phyloP scores from a whole-genome alignment of 2,113 vertebrate species.

The Triplophysa siluroides region DNA sequence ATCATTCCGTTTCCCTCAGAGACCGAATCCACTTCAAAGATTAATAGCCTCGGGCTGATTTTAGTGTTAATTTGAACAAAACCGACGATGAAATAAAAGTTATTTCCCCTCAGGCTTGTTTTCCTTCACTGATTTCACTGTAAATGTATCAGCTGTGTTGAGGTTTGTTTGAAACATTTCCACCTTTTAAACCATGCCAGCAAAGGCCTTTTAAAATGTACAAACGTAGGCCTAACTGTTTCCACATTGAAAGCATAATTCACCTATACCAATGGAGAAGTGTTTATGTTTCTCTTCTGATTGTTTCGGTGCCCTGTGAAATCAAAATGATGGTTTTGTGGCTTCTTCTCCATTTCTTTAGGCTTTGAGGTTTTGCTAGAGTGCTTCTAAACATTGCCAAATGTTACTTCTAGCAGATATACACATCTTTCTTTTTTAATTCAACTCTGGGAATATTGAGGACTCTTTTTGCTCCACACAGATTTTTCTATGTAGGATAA shows the following conservation, averaged over 20 bases:
- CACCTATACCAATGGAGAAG: conserved; percentile 27
- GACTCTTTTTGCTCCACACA: too few relatives aligned
- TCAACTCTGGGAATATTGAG: too few relatives aligned
- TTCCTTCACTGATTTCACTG: conserved; percentile 23
- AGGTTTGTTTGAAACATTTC: conserved; percentile 38
- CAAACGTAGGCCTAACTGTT: conserved; percentile 29
- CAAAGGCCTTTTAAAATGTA: conserved; percentile 39
- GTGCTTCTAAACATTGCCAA: too few relatives aligned
- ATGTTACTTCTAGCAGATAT: too few relatives aligned
- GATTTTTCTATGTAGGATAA: too few relatives aligned
- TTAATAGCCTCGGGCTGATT: conserved; percentile 1
- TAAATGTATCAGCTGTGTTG: conserved; percentile 37
- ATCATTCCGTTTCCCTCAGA: conserved; percentile 8
- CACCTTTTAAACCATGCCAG: conserved; percentile 27
- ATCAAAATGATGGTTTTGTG: too few relatives aligned
- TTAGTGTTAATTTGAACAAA: conserved; percentile 15
- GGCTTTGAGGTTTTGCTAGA: too few relatives aligned
- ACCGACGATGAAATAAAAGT: conserved; percentile 28
- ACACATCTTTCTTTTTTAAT: too few relatives aligned
- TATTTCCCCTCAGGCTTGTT: conserved; percentile 30
- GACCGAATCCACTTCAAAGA: conserved; percentile 26
- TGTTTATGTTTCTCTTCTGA: neutral
- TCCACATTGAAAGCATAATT: conserved; percentile 46
- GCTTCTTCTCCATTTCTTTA: too few relatives aligned
- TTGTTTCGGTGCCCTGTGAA: neutral